Base-by-base conservation (phyloP, 1,140 invertebrate species). In the Nautilus pompilius region DNA sequence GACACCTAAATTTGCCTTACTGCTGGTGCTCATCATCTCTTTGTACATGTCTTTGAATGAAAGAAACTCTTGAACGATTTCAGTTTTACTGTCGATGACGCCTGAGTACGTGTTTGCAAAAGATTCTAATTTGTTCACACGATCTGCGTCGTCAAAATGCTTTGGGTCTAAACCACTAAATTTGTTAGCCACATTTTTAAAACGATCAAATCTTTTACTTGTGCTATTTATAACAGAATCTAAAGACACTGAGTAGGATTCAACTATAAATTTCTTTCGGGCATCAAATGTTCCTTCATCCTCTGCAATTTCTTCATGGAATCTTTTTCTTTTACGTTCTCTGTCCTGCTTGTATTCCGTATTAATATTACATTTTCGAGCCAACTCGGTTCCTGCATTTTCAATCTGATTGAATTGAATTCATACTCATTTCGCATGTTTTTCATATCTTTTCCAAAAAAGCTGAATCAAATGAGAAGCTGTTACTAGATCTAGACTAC, bases 391-490 rank as follows among this genome's bases (percentile, higher is more conserved):
- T 8, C n/a, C 8, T 41, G 36, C 36, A 41, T 41, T 41, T 41
- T 10, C 8, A 41, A n/a, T 41, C 36, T 10, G 36, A 10, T 41
- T 41, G 36, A 41, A 41, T n/a, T 10, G 36, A 57, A 15, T 29
- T 33, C 55, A 28, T 22, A 57, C 32, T 57, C 32, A 57, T 57
- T 57, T 30, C 24, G 10, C 55, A 30, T 33, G 55, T 57, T 57
- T 57, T 28, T 33, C 24, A 57, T 30, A 28, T 57, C 17, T 15
- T 41, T 41, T 41, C 36, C n/a, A 41, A 8, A n/a, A 10, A 41
- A 41, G n/a, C 36, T 41, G 36, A 41, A 57, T 57, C 32, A 57
- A 57, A 57, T 57, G 55, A 57, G 55, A 57, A 57, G 29, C 55
- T 30, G 26, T 33, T 57, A 57, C 55, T 15, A 57, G 28, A 30